phyloP scores from a whole-genome alignment of 2,888 invertebrate species.

The Deilephila porcellus region DNA sequence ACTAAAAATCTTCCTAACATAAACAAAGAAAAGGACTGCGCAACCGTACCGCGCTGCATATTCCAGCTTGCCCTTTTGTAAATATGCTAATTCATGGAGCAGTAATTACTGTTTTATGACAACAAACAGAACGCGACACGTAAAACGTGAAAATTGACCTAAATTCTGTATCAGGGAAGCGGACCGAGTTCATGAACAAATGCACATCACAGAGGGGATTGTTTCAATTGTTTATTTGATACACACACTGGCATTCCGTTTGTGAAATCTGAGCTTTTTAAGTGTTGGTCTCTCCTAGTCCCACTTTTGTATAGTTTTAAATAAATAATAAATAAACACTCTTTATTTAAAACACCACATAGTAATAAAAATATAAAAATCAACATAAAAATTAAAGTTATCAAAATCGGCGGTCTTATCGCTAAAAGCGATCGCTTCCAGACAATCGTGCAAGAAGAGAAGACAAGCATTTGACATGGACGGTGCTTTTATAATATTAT shows the following conservation, averaged over 20 bases:
- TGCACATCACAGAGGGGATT: constrained; percentile 38
- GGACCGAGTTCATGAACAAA: constrained; percentile 41
- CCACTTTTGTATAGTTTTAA: too few relatives aligned
- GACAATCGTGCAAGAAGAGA: too few relatives aligned
- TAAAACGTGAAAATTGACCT: constrained; percentile 49
- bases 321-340: too few relatives aligned
- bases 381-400: too few relatives aligned
- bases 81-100: constrained; percentile 15
- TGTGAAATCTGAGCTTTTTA: background rate
- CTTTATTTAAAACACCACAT: too few relatives aligned
- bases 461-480: too few relatives aligned
- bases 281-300: too few relatives aligned
- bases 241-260: constrained; percentile 32
- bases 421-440: too few relatives aligned
- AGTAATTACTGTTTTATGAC: constrained; percentile 12
- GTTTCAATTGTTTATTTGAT: constrained; percentile 28
- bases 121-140: constrained; percentile 31
- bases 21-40: background rate
- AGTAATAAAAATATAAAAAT: too few relatives aligned
- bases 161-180: constrained; percentile 46
- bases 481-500: too few relatives aligned
- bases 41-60: background rate
- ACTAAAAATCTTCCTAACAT: background rate
- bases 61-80: background rate
- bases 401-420: too few relatives aligned